These are phyloP conservation scores for Pissodes strobi DNA, from an alignment of 1,140 invertebrate species.

Conservation along the genomic window DNA sequence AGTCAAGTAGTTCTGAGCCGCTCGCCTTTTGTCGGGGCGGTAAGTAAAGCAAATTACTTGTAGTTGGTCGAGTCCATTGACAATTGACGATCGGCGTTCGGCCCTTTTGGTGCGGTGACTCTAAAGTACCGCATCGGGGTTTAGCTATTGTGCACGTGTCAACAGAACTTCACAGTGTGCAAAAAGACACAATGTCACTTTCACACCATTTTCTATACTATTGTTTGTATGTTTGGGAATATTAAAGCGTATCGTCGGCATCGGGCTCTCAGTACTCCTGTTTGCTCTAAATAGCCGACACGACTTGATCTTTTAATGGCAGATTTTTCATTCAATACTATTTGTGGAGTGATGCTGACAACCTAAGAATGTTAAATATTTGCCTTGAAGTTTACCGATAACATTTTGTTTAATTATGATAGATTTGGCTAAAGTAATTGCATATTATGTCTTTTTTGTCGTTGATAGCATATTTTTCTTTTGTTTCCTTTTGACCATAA, in stretches of 20 bases:
- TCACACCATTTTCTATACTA: constrained; percentile 48
- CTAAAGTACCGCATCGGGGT: constrained; percentile 51
- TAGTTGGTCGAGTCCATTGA: constrained; percentile 46
- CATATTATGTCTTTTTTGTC: no score
- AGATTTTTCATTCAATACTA: constrained; percentile 14
- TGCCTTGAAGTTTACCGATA: constrained; percentile 12
- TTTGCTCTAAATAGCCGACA: constrained; percentile 30
- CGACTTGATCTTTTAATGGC: constrained; percentile 29
- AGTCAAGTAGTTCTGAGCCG: constrained; percentile 18
- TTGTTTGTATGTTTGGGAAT: constrained; percentile 50
- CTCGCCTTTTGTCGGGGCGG: constrained; percentile 40
- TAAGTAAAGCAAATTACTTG: constrained; percentile 50
- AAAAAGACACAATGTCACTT: constrained; percentile 52
- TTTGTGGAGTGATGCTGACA: constrained; percentile 9
- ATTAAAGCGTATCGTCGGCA: constrained; percentile 37
- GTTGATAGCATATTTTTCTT: no score
- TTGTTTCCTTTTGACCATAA: no score
- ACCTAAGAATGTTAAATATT: constrained; percentile 15
- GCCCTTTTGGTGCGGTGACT: constrained; percentile 45
- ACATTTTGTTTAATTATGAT: not conserved
- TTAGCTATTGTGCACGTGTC: constrained; percentile 43
- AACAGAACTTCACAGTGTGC: constrained; percentile 48
- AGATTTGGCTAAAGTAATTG: no score
- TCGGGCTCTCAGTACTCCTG: constrained; percentile 20
- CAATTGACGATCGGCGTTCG: constrained; percentile 33